Percentiles rank a stretch among this genome's conserved stretches.
Conservation (phyloP, 2,113 vertebrate genomes). For the Phycodurus eques region DNA sequence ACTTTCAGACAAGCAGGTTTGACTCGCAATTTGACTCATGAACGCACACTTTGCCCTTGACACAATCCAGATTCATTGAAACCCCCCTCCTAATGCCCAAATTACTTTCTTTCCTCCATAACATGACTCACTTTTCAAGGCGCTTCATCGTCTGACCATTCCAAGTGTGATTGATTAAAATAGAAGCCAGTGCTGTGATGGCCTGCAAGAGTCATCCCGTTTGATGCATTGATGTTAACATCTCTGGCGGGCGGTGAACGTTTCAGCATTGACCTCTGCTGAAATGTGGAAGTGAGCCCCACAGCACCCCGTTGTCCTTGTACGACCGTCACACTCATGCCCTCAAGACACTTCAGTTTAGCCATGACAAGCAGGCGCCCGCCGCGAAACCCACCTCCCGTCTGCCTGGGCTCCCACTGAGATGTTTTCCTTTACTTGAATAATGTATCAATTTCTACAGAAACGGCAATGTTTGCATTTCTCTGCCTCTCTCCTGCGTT, state of each 20-base stretch:
- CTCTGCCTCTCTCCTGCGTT: slow-evolving; percentile 27
- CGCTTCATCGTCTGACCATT: slow-evolving; percentile 39
- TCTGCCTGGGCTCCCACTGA: slow-evolving; percentile 30
- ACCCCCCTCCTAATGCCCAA: slow-evolving; percentile 14
- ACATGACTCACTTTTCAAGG: slow-evolving; percentile 49
- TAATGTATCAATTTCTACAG: slow-evolving; percentile 72
- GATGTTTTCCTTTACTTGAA: slow-evolving; percentile 69
- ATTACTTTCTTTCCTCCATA: slow-evolving; percentile 38
- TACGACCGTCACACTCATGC: slow-evolving; percentile 58
- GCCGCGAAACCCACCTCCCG: slow-evolving; percentile 21
- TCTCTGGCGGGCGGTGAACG: slow-evolving; percentile 49
- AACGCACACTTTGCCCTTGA: slow-evolving; percentile 45
- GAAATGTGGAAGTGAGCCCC: slow-evolving; percentile 48
- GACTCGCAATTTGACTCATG: slow-evolving; percentile 16
- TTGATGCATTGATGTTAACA: slow-evolving; percentile 41
- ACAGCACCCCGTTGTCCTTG: slow-evolving; percentile 54
- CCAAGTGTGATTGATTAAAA: slow-evolving; percentile 58
- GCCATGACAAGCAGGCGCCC: slow-evolving; percentile 34
- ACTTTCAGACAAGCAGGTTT: slow-evolving; percentile 10
- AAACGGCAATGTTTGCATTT: slow-evolving; percentile 76
- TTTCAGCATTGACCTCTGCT: slow-evolving; percentile 65
- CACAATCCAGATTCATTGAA: slow-evolving; percentile 21
- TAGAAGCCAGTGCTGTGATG: slow-evolving; percentile 31
- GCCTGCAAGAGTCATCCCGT: slow-evolving; percentile 22
- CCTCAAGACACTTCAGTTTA: slow-evolving; percentile 40